Evolutionary conservation across 1,140 invertebrate genomes (phyloP), one percentile per base, ranked within the genome.

Genomic region (Atopsyche davidsoni): DNA sequence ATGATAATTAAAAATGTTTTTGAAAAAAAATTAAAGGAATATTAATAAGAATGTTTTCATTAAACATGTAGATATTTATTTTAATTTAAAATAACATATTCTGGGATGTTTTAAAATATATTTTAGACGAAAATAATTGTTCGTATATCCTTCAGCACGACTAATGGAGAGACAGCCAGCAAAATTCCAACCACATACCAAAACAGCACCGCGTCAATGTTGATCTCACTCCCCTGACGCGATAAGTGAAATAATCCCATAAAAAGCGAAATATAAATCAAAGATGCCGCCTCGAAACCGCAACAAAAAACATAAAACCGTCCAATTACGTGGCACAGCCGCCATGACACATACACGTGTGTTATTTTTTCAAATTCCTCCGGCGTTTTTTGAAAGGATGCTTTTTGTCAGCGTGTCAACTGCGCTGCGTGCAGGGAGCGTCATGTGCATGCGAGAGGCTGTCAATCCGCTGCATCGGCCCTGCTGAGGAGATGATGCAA

Each of bases 321-420:
- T 50, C 47, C 39, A 21, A 50, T 50, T 50, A 50, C 47, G 46
- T 54, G 46, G 48, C 45, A 39, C 42, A 54, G 38, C 43, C 19
- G 49, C 38, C 55, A 41, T 57, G 55, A 57, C 52, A 44, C 49
- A 46, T 50, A 57, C 50, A 39, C 53, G 55, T 57, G n/a, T n/a
- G n/a, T n/a, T n/a, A n/a, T n/a, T n/a, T n/a, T n/a, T n/a, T n/a
- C n/a, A 18, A 23, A 21, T 41, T 41, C 28, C 32, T 41, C 17
- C 13, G 35, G 39, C 39, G 34, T 50, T 43, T 50, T 50, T 14
- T 24, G 47, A 24, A 43, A 34, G 31, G 18, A 16, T 6, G 17
- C 22, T 49, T 49, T 50, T 43, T 43, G 47, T 44, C 25, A 44
- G 4, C 32, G 24, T 17, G 23, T 50, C 47, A 43, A 50, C 24